These are phyloP conservation scores for Zalophus californianus DNA, from an alignment of 2,797 vertebrate species.

Conservation along the genomic window DNA sequence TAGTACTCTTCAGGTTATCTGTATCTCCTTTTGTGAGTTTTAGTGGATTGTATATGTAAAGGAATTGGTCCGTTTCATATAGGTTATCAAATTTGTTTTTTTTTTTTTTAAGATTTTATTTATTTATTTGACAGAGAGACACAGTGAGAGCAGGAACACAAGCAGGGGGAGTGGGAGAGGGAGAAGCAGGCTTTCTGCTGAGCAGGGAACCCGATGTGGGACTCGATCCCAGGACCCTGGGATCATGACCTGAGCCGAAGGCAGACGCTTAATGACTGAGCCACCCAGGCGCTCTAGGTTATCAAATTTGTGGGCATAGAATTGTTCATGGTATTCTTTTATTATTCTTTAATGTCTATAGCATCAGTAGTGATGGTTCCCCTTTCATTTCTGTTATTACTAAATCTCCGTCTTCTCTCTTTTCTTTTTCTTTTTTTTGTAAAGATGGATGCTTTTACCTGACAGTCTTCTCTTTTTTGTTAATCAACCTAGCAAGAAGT, in stretches of 20 bases:
- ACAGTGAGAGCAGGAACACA: no score
- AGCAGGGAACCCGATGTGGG: no score
- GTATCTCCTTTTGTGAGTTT: neutral
- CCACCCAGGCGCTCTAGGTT: neutral
- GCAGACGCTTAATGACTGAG: no score
- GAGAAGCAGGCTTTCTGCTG: no score
- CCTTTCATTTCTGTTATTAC: neutral
- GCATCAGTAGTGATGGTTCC: neutral
- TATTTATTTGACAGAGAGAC: no score
- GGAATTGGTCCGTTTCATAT: neutral
- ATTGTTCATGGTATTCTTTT: neutral
- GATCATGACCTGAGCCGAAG: no score
- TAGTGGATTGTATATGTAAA: neutral
- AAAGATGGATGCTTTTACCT: no score
- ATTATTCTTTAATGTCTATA: neutral
- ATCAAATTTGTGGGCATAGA: conserved; percentile 14
- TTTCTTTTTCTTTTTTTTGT: neutral
- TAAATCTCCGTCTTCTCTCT: neutral
- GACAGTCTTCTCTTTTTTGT: neutral
- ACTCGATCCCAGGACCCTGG: no score
- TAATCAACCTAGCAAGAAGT: neutral
- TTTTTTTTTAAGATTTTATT: no score
- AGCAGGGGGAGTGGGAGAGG: no score
- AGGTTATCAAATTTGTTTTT: neutral
- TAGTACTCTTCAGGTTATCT: neutral